phyloP scores from a whole-genome alignment of 2,797 vertebrate genomes.

The Cercopithecus hamlyni region DNA sequence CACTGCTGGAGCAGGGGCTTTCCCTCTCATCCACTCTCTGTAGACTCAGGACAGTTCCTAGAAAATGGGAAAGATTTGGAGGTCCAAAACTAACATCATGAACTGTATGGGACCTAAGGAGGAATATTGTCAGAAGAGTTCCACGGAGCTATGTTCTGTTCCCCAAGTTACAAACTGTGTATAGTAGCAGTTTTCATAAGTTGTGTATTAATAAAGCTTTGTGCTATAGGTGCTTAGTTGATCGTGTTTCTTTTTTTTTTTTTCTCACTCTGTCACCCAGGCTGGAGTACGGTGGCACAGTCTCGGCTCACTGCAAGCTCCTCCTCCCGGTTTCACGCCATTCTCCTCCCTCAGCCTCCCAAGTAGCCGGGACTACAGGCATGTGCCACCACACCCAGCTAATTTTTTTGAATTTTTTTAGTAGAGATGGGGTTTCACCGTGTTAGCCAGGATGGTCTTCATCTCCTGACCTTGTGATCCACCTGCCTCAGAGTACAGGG shows the following conservation, averaged over 20 bases:
- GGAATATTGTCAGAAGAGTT: constrained; percentile 6
- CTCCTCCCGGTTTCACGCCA: too few relatives aligned
- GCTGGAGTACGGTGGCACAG: too few relatives aligned
- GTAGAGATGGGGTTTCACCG: too few relatives aligned
- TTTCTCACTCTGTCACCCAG: too few relatives aligned
- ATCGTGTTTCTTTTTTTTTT: constrained; percentile 20
- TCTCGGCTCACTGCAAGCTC: too few relatives aligned
- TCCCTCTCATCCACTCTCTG: not conserved
- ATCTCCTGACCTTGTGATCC: too few relatives aligned
- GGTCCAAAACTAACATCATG: not conserved
- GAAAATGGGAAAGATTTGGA: not conserved
- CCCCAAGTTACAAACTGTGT: not conserved
- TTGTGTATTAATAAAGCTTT: constrained; percentile 48
- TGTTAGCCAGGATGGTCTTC: too few relatives aligned
- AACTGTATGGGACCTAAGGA: not conserved
- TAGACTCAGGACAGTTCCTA: constrained; percentile 20
- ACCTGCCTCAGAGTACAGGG: too few relatives aligned
- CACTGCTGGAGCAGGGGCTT: not conserved
- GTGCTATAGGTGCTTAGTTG: not conserved
- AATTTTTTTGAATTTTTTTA: too few relatives aligned
- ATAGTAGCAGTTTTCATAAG: not conserved
- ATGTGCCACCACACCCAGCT: too few relatives aligned
- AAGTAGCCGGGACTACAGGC: too few relatives aligned
- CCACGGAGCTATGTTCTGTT: not conserved
- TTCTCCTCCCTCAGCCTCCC: too few relatives aligned